These are phyloP conservation scores for Parnassius mnemosyne DNA, from an alignment of 2,888 invertebrate species.

Conservation along the genomic window DNA sequence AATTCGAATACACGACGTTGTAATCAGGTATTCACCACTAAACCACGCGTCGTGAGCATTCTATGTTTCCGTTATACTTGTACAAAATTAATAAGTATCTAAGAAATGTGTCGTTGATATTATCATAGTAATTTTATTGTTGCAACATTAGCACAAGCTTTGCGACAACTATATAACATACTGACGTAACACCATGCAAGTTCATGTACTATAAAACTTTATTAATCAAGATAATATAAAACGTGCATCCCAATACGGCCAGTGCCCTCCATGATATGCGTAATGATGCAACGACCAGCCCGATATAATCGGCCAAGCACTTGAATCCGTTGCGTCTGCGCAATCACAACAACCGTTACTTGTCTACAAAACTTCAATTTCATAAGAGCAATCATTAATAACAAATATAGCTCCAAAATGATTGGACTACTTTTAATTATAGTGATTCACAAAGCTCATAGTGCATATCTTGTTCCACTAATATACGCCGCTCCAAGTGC, in stretches of 20 bases:
- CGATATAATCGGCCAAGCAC: slow-evolving; percentile 58
- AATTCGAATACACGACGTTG: too few species aligned
- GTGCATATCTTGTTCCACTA: slow-evolving; percentile 50
- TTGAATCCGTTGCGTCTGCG: slow-evolving; percentile 57
- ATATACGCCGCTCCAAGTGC: slow-evolving; percentile 75
- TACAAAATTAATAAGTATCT: too few species aligned
- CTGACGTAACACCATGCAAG: slow-evolving; percentile 12
- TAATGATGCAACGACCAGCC: slow-evolving; percentile 63
- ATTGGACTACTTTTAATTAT: slow-evolving; percentile 48
- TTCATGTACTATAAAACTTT: slow-evolving; percentile 5
- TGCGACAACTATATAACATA: neutral
- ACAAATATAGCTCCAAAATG: slow-evolving; percentile 53
- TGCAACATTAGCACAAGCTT: too few species aligned
- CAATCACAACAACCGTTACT: slow-evolving; percentile 64
- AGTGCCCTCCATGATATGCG: slow-evolving; percentile 43
- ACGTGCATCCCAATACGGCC: slow-evolving; percentile 59
- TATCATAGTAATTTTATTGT: too few species aligned
- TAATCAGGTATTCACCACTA: too few species aligned
- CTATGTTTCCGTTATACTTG: too few species aligned
- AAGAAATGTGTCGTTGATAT: too few species aligned
- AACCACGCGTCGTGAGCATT: too few species aligned
- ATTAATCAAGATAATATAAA: neutral
- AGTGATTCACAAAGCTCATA: slow-evolving; percentile 41
- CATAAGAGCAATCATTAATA: slow-evolving; percentile 26
- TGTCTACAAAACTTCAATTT: slow-evolving; percentile 60